Evolutionary conservation across 2,797 vertebrate genomes (phyloP).

Genomic region (Pelodytes ibericus): DNA sequence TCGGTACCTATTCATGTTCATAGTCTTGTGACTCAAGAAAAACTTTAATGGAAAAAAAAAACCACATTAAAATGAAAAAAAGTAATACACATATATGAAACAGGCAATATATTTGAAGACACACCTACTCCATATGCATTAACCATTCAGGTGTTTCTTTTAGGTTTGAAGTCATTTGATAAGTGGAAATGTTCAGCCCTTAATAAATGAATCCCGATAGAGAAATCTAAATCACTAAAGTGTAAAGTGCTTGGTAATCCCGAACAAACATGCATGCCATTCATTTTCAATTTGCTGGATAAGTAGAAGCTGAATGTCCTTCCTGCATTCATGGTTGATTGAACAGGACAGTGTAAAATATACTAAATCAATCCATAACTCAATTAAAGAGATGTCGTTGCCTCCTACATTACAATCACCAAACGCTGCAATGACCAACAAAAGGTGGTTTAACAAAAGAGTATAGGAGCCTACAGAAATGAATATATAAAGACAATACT

Average conservation of each 20-base stretch:
- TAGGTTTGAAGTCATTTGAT: no score
- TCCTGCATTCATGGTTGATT: slow-evolving; percentile 38
- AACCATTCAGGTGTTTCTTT: no score
- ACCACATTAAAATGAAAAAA: no score
- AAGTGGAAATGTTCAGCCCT: not conserved
- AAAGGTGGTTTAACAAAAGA: not conserved
- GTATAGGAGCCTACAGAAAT: no score
- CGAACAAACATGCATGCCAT: slow-evolving; percentile 42
- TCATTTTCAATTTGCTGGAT: slow-evolving; percentile 44
- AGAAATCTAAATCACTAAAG: not conserved
- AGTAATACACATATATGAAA: no score
- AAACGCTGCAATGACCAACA: not conserved
- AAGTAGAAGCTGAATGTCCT: slow-evolving; percentile 35
- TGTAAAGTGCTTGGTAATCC: slow-evolving; percentile 35
- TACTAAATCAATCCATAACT: slow-evolving; percentile 19
- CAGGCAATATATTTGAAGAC: no score
- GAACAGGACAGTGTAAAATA: slow-evolving; percentile 12
- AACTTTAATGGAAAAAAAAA: no score
- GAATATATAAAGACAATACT: no score
- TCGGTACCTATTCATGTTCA: no score
- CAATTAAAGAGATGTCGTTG: not conserved
- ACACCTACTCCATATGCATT: no score
- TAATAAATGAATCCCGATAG: no score
- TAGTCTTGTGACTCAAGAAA: no score
- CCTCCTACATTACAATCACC: not conserved